Base-by-base conservation (phyloP, 2,888 invertebrate genomes). In the Dasysyrphus tricinctus region DNA sequence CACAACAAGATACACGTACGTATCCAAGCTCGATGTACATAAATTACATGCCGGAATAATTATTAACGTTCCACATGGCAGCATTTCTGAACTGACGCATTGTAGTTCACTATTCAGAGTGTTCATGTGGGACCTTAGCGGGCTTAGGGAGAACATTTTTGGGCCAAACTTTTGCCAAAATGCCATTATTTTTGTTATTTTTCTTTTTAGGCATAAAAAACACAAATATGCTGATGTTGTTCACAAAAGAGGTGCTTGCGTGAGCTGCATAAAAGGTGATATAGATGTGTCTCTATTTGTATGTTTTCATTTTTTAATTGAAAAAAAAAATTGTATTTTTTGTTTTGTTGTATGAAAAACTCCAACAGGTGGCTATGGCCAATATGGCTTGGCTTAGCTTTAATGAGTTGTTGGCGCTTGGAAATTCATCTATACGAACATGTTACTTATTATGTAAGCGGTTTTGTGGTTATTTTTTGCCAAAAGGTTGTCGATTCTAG, bases 31-130 rank as follows among this genome's bases (percentile, higher is more conserved):
- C 61, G 57, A 47, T 57, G 63, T 54, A 78, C 78, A 86, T 82
- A 77, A 85, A 74, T 80, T 73, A 75, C 63, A 34, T 86, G 85
- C 74, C 78, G 82, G 85, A 82, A 82, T 81, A 78, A 86, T 86
- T 74, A 77, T 73, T 70, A 69, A 51, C 54, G 82, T 86, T 86
- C 82, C 85, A 82, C 78, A 78, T 82, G 34, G 81, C 70, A 74
- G 81, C 77, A 63, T 76, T 61, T 69, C 63, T 29, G 56, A 69
- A 56, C 24, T 75, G 81, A 86, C 47, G 74, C 81, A 81, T 56
- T 44, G 49, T 76, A 29, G 67, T 77, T 34, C 56, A 57, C 56
- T 29, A 6, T 24, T 11, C 12, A 24, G 14, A 29, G 7, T 61
- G n/a, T 44, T 80, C 69, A 77, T 76, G 67, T 81, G 85, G 77